A percentile compares a stretch with the other conserved stretches of the same genome.
Evolutionary conservation across 2,797 vertebrate genomes (phyloP).

Genomic region (Huso huso): DNA sequence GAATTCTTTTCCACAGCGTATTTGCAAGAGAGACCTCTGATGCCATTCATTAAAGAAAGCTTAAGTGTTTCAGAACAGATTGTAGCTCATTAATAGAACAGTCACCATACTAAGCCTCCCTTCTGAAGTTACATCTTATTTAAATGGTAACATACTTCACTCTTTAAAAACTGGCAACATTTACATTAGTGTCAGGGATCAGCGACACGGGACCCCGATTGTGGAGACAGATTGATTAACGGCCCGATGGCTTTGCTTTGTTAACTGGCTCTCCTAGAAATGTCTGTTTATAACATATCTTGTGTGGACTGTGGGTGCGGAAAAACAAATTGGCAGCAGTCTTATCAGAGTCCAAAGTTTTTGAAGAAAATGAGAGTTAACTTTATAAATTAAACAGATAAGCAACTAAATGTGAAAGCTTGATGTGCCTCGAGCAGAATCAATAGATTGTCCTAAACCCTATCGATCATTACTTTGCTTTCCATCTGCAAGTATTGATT

Average conservation of each 20-base stretch:
- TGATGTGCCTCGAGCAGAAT: slow-evolving; percentile 65
- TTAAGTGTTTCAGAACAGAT: too few relatives aligned
- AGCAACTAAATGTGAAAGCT: slow-evolving; percentile 68
- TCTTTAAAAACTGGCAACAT: not conserved
- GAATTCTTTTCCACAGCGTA: too few relatives aligned
- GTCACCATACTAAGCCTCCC: too few relatives aligned
- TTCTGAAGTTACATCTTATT: not conserved
- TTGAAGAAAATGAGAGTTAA: slow-evolving; percentile 45
- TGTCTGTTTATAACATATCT: not conserved
- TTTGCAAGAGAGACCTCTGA: too few relatives aligned
- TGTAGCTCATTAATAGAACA: too few relatives aligned
- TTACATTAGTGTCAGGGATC: not conserved
- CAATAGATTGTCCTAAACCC: slow-evolving; percentile 69
- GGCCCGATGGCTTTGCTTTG: not conserved
- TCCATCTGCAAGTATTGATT: slow-evolving; percentile 39
- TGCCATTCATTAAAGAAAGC: too few relatives aligned
- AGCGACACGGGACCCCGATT: not conserved
- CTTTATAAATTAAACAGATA: slow-evolving; percentile 75
- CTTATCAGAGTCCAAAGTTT: slow-evolving; percentile 37
- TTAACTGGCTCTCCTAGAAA: not conserved
- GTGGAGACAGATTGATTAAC: not conserved
- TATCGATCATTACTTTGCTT: slow-evolving; percentile 58
- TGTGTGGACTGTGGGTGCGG: slow-evolving; percentile 25
- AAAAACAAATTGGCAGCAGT: not conserved
- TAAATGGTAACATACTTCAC: not conserved